phyloP scores from a whole-genome alignment of 2,113 vertebrate genomes.

The Columba livia region DNA sequence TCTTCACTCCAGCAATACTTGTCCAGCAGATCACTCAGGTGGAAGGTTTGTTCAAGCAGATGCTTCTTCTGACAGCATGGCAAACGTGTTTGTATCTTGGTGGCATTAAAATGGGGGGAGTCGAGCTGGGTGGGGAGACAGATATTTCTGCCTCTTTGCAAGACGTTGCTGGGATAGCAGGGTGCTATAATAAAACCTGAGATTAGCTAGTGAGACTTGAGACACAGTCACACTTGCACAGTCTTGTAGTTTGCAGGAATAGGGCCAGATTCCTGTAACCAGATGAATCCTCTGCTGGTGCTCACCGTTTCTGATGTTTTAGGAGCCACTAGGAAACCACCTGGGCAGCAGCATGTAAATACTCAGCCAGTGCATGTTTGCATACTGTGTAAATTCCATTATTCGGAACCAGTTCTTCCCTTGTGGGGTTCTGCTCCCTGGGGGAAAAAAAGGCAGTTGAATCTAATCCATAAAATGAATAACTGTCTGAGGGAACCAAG shows the following conservation, averaged over 20 bases:
- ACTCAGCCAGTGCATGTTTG: neutral
- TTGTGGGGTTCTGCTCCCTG: fast-evolving
- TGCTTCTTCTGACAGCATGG: neutral
- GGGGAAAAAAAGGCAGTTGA: neutral
- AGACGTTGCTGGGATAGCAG: neutral
- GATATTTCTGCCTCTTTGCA: neutral
- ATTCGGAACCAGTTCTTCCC: neutral
- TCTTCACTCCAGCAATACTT: neutral
- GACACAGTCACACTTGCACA: neutral
- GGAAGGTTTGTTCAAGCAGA: neutral
- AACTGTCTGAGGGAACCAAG: neutral
- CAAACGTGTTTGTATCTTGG: neutral
- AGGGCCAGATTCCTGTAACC: neutral
- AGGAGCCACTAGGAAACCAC: neutral
- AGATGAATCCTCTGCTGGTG: neutral
- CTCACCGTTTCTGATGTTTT: neutral
- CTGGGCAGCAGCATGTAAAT: neutral
- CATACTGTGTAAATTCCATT: neutral
- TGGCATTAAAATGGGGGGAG: neutral
- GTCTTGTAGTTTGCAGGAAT: neutral
- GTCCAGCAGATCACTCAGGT: neutral
- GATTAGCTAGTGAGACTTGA: neutral
- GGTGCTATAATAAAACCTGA: neutral
- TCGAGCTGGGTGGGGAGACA: neutral
- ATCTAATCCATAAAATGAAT: neutral